Evolutionary conservation across 2,888 invertebrate genomes (phyloP).

Genomic region (Nebria brevicollis): DNA sequence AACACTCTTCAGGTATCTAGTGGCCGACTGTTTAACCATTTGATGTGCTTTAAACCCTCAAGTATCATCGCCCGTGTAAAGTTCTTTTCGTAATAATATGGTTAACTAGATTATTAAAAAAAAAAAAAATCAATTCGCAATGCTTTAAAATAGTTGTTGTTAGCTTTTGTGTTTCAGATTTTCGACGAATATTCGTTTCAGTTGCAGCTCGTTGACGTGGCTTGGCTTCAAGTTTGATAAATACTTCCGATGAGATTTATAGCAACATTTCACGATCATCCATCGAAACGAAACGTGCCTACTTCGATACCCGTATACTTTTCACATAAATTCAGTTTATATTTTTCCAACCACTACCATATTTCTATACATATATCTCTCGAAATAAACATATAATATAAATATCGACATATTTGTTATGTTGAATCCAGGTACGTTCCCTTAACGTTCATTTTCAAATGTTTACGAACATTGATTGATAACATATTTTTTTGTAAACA

Average conservation of each 20-base stretch:
- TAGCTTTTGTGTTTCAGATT: background rate
- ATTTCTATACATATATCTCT: background rate
- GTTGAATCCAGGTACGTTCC: background rate
- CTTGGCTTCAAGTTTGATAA: background rate
- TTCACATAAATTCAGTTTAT: slow-evolving; percentile 23
- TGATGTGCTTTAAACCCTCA: background rate
- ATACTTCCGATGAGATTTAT: slow-evolving; percentile 8
- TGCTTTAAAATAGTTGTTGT: too few relatives aligned
- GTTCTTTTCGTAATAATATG: too few relatives aligned
- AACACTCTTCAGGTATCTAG: background rate
- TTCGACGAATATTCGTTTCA: background rate
- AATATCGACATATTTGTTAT: too few relatives aligned
- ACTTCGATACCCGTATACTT: slow-evolving; percentile 11
- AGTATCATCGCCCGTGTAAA: background rate
- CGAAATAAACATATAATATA: too few relatives aligned
- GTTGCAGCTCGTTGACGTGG: background rate
- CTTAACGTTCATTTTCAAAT: background rate
- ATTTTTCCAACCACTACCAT: background rate
- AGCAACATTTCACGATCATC: background rate
- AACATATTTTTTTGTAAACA: background rate
- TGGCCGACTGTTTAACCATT: background rate
- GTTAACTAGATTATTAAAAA: too few relatives aligned
- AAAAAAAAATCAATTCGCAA: too few relatives aligned
- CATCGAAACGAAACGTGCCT: slow-evolving; percentile 4
- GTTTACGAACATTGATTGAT: background rate